phyloP scores from a whole-genome alignment of 2,113 vertebrate genomes.

The Cisticola juncidis region DNA sequence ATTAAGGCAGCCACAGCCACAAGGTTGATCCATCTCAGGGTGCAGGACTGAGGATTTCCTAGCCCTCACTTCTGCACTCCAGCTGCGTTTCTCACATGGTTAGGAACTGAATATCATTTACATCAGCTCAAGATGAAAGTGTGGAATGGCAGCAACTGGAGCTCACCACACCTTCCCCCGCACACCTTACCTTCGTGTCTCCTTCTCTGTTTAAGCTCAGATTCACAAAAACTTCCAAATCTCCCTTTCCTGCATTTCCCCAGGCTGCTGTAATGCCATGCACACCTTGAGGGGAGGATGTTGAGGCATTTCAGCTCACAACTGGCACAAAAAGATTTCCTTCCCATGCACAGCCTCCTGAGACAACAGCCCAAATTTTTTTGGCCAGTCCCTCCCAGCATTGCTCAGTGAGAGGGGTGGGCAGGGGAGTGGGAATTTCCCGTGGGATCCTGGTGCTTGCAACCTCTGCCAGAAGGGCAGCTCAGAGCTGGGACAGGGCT shows the following conservation, averaged over 20 bases:
- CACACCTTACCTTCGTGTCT: background rate
- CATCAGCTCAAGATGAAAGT: background rate
- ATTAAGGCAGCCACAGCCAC: background rate
- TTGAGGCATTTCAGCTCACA: background rate
- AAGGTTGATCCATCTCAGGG: background rate
- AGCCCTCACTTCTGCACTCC: background rate
- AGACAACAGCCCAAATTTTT: background rate
- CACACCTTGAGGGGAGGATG: background rate
- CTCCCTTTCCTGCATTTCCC: background rate
- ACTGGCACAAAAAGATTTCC: background rate
- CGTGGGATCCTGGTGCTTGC: rapidly evolving
- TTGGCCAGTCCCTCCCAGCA: background rate
- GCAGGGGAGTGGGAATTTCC: background rate
- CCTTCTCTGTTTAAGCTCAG: background rate
- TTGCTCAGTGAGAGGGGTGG: rapidly evolving
- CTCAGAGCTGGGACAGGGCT: rapidly evolving
- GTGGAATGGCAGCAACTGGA: background rate
- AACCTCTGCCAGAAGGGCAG: rapidly evolving
- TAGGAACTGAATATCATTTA: background rate
- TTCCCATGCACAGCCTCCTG: background rate
- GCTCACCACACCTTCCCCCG: rapidly evolving
- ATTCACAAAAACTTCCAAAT: background rate
- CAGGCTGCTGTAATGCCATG: background rate
- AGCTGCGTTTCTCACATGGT: background rate
- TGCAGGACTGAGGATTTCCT: background rate